A percentile compares a stretch with the other conserved stretches of the same genome.
phyloP scores from a whole-genome alignment of 1,140 invertebrate genomes.

The Gonatopus flavifemur region DNA sequence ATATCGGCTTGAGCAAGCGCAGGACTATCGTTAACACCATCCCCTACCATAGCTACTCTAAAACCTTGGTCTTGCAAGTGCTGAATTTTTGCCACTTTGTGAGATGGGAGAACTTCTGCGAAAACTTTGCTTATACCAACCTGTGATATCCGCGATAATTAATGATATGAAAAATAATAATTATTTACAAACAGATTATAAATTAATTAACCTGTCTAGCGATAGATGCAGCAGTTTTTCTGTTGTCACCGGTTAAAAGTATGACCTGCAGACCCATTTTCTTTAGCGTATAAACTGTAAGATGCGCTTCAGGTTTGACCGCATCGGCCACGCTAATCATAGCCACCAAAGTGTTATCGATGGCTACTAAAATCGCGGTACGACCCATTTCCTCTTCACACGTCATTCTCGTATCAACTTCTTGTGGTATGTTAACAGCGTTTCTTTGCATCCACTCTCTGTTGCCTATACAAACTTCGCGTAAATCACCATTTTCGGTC shows the following conservation, averaged over 20 bases:
- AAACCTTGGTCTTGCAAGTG: constrained; percentile 67
- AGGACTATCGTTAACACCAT: constrained; percentile 98
- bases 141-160: constrained; percentile 51
- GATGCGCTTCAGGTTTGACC: constrained; percentile 93
- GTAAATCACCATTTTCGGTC: constrained; percentile 28
- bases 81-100: constrained; percentile 96
- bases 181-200: background rate
- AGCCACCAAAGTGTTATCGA: constrained; percentile 75
- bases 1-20: constrained; percentile 97
- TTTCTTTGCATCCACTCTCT: constrained; percentile 96
- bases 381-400: constrained; percentile 85
- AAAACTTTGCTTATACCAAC: constrained; percentile 93
- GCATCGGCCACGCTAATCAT: constrained; percentile 90
- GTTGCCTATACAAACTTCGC: constrained; percentile 86
- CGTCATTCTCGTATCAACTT: constrained; percentile 76
- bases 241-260: constrained; percentile 96
- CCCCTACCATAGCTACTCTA: constrained; percentile 90
- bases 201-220: constrained; percentile 74
- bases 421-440: constrained; percentile 72
- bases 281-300: constrained; percentile 91
- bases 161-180: constrained; percentile 1
- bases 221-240: constrained; percentile 92
- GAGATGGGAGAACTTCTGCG: constrained; percentile 96
- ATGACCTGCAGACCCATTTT: constrained; percentile 93
- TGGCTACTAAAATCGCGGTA: constrained; percentile 87